phyloP scores from a whole-genome alignment of 2,113 vertebrate species.

The Brevimyrus niger region DNA sequence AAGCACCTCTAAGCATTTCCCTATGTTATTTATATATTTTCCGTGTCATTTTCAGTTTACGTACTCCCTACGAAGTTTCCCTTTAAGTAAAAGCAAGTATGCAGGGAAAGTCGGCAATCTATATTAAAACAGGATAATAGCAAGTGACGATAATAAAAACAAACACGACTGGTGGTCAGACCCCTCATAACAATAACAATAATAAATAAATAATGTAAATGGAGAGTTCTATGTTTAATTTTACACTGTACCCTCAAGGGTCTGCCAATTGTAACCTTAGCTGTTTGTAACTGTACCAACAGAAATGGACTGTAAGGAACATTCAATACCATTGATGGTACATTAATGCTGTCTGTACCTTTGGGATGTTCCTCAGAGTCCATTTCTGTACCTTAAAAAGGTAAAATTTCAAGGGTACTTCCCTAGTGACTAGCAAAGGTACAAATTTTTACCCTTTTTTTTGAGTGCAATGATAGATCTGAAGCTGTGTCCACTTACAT shows the following conservation, averaged over 20 bases:
- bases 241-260: too few relatives aligned
- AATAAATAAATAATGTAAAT: background rate
- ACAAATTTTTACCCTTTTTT: too few relatives aligned
- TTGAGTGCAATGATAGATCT: background rate
- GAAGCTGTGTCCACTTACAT: background rate
- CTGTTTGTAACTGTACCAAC: too few relatives aligned
- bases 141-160: background rate
- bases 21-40: slow-evolving; percentile 19
- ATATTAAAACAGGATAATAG: background rate
- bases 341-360: too few relatives aligned
- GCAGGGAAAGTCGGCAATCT: background rate
- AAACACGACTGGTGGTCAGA: background rate
- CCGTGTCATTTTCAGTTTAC: background rate
- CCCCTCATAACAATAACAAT: background rate
- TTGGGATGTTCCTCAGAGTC: too few relatives aligned
- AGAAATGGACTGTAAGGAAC: too few relatives aligned
- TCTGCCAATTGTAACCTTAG: too few relatives aligned
- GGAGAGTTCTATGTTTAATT: background rate
- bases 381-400: too few relatives aligned
- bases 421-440: too few relatives aligned
- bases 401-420: too few relatives aligned
- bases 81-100: background rate
- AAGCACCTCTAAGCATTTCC: slow-evolving; percentile 35
- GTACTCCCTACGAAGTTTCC: background rate
- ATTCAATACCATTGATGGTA: too few relatives aligned